A percentile compares a stretch with the other conserved stretches of the same genome.
Evolutionary conservation across 2,888 invertebrate genomes (phyloP).

Genomic region (Rosalia funebris): DNA sequence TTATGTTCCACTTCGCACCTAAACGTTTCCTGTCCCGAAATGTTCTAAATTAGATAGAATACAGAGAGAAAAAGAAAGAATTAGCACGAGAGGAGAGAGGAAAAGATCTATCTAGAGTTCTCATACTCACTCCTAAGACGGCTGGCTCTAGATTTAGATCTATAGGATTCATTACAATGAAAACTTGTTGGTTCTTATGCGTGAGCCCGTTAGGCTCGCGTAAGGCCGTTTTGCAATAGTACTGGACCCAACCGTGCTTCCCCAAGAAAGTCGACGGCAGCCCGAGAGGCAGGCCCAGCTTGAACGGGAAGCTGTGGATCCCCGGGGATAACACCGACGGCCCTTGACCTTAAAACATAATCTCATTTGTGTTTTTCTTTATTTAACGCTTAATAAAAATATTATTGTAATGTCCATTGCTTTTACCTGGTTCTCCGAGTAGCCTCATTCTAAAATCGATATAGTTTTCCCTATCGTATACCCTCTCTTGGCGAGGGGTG

Average conservation of each 20-base stretch:
- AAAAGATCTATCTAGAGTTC: slow-evolving; percentile 9
- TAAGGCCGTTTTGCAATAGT: slow-evolving; percentile 90
- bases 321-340: slow-evolving; percentile 88
- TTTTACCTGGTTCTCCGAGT: slow-evolving; percentile 83
- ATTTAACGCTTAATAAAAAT: background rate
- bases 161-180: slow-evolving; percentile 95
- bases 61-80: slow-evolving; percentile 37
- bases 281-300: slow-evolving; percentile 88
- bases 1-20: slow-evolving; percentile 92
- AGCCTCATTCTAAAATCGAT: slow-evolving; percentile 94
- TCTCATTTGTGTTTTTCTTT: too few species aligned
- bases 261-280: slow-evolving; percentile 93
- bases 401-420: background rate
- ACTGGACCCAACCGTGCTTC: slow-evolving; percentile 95
- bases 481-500: slow-evolving; percentile 83
- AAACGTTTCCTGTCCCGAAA: slow-evolving; percentile 79
- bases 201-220: slow-evolving; percentile 89
- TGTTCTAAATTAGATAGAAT: slow-evolving; percentile 56
- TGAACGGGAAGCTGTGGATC: slow-evolving; percentile 95
- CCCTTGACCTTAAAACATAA: slow-evolving; percentile 75
- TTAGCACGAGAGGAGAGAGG: slow-evolving; percentile 28
- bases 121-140: slow-evolving; percentile 81
- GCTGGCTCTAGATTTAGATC: slow-evolving; percentile 91
- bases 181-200: slow-evolving; percentile 96
- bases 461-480: slow-evolving; percentile 92